Base-by-base conservation (phyloP, 92 coral and sea anemone genomes). In the Actinostola sp. region DNA sequence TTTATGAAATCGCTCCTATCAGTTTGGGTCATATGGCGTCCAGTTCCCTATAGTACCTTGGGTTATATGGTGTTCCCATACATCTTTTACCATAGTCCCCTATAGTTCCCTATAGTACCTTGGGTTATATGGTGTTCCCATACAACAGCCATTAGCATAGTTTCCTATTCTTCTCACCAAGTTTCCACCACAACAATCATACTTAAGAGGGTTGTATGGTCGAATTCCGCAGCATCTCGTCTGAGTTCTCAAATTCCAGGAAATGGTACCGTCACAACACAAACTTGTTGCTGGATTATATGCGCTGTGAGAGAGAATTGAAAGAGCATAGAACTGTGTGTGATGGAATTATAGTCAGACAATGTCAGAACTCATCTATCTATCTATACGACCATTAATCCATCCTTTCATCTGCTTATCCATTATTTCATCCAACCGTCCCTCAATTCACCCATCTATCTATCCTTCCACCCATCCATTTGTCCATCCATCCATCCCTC, bases 161-260 rank as follows among this genome's bases (percentile, higher is more conserved):
- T 34, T 41, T 38, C 70, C 23, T 23, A 7, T 7, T 23, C 79
- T 61, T 34, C 49, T 6, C 5, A 73, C 50, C n/a, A 73, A 48
- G 57, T 61, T 60, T 5, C 70, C 69, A 32, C 79, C 79, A 61
- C 79, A 73, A 43, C 79, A 73, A 48, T 73, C 79, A 25, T 61
- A 24, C 3, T 17, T 16, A n/a, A 19, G 27, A 28, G 79, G 79
- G 70, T 73, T 49, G 21, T 73, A 73, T 0, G 79, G 57, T 12
- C 27, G 25, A 6, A 1, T 60, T 11, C 79, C 79, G 12, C 79
- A 73, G 45, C 79, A 73, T 44, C 68, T 21, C 13, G 70, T 61
- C 21, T 73, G 68, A 1, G 45, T 61, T 45, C 61, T n/a, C 0
- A 51, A 30, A 31, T 48, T 73, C 79, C 79, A 73, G 0, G 54